Base-by-base conservation (phyloP, 1,140 invertebrate genomes). In the Thalassaphorura encarpata region DNA sequence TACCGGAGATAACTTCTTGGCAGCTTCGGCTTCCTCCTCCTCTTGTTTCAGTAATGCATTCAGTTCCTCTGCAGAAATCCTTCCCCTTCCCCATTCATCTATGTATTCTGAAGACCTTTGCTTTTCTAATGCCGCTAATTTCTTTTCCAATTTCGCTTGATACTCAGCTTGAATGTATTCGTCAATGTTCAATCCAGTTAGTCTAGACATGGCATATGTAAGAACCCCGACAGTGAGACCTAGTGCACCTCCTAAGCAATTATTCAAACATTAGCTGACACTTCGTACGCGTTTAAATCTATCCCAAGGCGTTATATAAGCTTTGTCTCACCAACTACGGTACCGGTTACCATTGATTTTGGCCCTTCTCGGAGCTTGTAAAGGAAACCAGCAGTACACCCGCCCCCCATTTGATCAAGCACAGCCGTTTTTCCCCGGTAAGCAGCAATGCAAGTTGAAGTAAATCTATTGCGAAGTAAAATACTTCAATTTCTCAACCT, bases 371-470 rank as follows among this genome's bases (percentile, higher is more conserved):
- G 72, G 23, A 77, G 69, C 71, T 80, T 83, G 66, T 80, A 84
- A 24, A 80, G 1, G 4, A 69, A 69, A 18, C 84, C 84, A 0
- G 82, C 77, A 2, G 80, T 5, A 0, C 72, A 68, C 24, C 83
- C 84, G 2, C 78, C 83, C 18, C 69, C 65, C 1, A 78, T 62
- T 71, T 83, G 84, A 66, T 86, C 82, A 15, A 78, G 54, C 19
- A 85, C 60, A 1, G 81, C 78, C 33, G 76, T 75, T 63, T 83
- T 79, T 21, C 77, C 78, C 55, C 78, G 69, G 66, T 85, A 86
- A 1, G 78, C 75, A 11, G 80, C 75, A 19, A 85, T 70, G n/a
- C 69, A 66, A 19, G 80, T 80, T 13, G 78, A 71, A 51, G 78
- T 67, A 41, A 75, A 68, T 64, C 83, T 85, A 64, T 56, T 75